A percentile compares a stretch with the other conserved stretches of the same genome.
Evolutionary conservation across 1,140 invertebrate genomes (phyloP).

Genomic region (Drosophila simulans): DNA sequence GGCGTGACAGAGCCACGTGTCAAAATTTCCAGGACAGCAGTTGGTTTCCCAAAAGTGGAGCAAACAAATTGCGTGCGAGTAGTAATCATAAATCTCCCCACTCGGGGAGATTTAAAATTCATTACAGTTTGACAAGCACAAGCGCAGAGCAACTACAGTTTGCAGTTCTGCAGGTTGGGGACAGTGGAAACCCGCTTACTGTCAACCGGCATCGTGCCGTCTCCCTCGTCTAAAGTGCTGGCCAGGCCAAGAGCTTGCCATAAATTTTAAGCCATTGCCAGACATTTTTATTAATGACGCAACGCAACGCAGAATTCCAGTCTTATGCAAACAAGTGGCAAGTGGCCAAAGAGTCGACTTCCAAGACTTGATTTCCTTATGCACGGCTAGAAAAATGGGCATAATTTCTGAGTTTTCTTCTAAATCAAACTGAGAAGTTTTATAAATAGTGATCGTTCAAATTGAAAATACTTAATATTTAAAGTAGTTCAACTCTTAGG

Average conservation of each 20-base stretch:
- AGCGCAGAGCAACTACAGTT: not conserved
- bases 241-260: conserved; percentile 65
- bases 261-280: conserved; percentile 78
- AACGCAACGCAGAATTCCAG: conserved; percentile 49
- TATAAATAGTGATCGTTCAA: too few species aligned
- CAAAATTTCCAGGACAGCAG: conserved; percentile 44
- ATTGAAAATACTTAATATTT: too few species aligned
- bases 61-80: conserved; percentile 43
- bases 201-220: conserved; percentile 54
- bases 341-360: conserved; percentile 31
- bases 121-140: conserved; percentile 57
- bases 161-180: conserved; percentile 24
- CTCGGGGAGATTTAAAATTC: conserved; percentile 47
- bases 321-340: conserved; percentile 71
- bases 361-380: conserved; percentile 42
- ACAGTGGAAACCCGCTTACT: conserved; percentile 63
- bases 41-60: conserved; percentile 37
- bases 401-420: not conserved
- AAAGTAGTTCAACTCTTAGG: too few species aligned
- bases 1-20: conserved; percentile 33
- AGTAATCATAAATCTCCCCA: conserved; percentile 49
- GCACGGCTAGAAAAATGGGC: conserved; percentile 1
- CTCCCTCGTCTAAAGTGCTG: conserved; percentile 49
- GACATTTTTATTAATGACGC: conserved; percentile 83
- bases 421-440: too few species aligned